Percentiles rank a stretch among this genome's conserved stretches.
phyloP scores from a whole-genome alignment of 2,113 vertebrate genomes.

The Pseudorectes ferrugineus region DNA sequence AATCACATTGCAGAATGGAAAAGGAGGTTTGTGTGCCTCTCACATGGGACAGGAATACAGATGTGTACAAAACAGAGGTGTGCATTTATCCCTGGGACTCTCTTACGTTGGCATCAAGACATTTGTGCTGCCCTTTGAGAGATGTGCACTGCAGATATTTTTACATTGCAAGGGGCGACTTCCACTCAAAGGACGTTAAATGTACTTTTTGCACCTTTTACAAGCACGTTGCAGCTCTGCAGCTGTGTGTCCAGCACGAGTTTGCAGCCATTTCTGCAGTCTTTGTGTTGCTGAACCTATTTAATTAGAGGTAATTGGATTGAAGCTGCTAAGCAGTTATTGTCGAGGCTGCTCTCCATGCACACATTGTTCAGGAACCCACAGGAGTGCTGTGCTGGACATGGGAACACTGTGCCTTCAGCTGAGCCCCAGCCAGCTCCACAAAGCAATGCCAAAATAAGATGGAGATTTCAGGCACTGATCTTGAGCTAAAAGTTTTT shows the following conservation, averaged over 20 bases:
- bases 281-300: conserved; percentile 36
- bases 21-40: not conserved
- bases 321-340: conserved; percentile 56
- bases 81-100: not conserved
- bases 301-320: conserved; percentile 66
- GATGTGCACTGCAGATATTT: not conserved
- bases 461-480: not conserved
- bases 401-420: not conserved
- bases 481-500: not conserved
- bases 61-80: not conserved
- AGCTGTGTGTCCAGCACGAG: conserved; percentile 48
- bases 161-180: not conserved
- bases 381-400: not conserved
- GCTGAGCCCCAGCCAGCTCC: not conserved
- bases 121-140: not conserved
- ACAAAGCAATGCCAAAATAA: not conserved
- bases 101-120: not conserved
- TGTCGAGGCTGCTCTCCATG: conserved; percentile 14
- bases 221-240: not conserved
- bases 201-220: not conserved
- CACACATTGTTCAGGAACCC: not conserved
- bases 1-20: not conserved
- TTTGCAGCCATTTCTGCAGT: conserved; percentile 36
- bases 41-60: not conserved
- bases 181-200: not conserved